These are phyloP conservation scores for Heliconius erato DNA, from an alignment of 2,888 invertebrate species.

Conservation along the genomic window DNA sequence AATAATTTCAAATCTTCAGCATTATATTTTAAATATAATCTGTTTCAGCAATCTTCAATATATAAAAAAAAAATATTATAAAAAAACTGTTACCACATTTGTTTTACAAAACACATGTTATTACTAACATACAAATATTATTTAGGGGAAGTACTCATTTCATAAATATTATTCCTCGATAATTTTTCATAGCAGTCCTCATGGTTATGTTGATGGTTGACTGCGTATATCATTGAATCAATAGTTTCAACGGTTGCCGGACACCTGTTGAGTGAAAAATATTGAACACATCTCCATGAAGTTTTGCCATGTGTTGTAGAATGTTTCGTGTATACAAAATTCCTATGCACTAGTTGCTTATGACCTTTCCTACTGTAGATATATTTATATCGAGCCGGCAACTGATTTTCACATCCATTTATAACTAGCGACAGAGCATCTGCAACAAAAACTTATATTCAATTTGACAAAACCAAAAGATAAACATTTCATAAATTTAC, in stretches of 20 bases:
- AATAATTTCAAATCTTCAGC: background rate
- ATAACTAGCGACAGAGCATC: slow-evolving; percentile 81
- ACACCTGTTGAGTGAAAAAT: slow-evolving; percentile 83
- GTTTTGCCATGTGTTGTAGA: slow-evolving; percentile 84
- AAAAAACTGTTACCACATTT: background rate
- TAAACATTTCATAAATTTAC: background rate
- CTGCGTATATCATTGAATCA: slow-evolving; percentile 80
- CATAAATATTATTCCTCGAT: slow-evolving; percentile 79
- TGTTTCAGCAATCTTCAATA: background rate
- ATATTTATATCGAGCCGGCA: slow-evolving; percentile 80
- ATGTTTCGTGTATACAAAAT: slow-evolving; percentile 84
- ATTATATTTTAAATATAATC: slow-evolving; percentile 21
- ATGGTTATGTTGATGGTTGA: slow-evolving; percentile 83
- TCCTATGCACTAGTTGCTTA: slow-evolving; percentile 83
- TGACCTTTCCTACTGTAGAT: slow-evolving; percentile 84
- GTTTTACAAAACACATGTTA: background rate
- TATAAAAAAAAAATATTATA: background rate
- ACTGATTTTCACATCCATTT: slow-evolving; percentile 74
- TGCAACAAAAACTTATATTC: slow-evolving; percentile 61
- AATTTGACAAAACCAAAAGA: background rate
- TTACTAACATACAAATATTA: slow-evolving; percentile 53
- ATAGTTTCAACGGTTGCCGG: slow-evolving; percentile 84
- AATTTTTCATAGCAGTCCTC: slow-evolving; percentile 82
- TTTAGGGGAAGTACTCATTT: slow-evolving; percentile 79
- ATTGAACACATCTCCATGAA: slow-evolving; percentile 84